These are phyloP conservation scores for Lacerta agilis DNA, from an alignment of 2,797 vertebrate genomes.

Conservation along the genomic window DNA sequence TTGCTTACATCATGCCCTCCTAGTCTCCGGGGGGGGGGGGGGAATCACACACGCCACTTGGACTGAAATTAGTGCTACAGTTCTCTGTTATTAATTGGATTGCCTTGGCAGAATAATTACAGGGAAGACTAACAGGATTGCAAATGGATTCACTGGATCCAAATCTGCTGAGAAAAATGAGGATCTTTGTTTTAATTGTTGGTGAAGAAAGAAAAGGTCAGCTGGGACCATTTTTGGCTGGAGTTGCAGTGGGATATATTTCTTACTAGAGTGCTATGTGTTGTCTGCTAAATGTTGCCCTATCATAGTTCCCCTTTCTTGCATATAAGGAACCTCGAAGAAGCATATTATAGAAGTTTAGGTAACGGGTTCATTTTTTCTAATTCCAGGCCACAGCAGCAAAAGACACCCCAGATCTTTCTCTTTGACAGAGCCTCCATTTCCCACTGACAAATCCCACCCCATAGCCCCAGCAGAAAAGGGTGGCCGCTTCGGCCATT, in stretches of 20 bases:
- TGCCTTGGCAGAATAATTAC: conserved; percentile 59
- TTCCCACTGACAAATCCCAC: too few relatives aligned
- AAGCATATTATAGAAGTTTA: too few relatives aligned
- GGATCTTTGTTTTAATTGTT: conserved; percentile 16
- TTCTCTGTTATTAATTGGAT: conserved; percentile 66
- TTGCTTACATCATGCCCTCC: conserved; percentile 54
- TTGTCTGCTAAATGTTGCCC: background rate
- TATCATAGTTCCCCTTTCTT: background rate
- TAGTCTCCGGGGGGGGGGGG: conserved; percentile 55
- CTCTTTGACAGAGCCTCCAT: too few relatives aligned
- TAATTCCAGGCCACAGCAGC: too few relatives aligned
- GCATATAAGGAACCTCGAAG: background rate
- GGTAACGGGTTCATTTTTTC: too few relatives aligned
- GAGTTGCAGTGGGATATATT: background rate
- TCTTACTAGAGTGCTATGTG: background rate
- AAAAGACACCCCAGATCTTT: too few relatives aligned
- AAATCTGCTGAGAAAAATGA: conserved; percentile 25
- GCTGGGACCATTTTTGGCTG: conserved; percentile 22
- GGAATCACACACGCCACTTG: conserved; percentile 63
- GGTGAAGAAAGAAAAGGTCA: conserved; percentile 28
- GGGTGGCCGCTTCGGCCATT: too few relatives aligned
- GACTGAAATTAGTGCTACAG: conserved; percentile 68
- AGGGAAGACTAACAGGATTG: conserved; percentile 64
- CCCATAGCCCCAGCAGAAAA: too few relatives aligned
- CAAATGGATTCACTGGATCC: conserved; percentile 67